Percentiles rank a stretch among this genome's conserved stretches.
Conservation (phyloP, 2,113 vertebrate species). For the Corythoichthys haematopterus region DNA sequence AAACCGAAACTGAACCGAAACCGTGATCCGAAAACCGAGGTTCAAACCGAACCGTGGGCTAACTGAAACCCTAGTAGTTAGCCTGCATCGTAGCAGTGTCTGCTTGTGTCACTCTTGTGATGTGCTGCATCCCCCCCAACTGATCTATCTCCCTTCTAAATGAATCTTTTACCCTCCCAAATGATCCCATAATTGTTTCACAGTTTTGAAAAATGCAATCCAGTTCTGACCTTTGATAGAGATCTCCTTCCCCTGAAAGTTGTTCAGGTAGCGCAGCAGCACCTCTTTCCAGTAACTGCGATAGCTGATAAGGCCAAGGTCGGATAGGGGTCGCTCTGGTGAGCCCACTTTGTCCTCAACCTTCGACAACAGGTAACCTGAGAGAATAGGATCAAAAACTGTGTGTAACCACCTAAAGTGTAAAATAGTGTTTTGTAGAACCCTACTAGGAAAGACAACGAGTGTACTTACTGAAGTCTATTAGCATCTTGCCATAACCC, state of each 20-base stretch:
- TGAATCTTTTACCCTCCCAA: no score
- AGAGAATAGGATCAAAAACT: not conserved
- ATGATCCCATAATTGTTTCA: not conserved
- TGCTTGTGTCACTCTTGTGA: no score
- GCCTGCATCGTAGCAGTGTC: no score
- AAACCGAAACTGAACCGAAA: no score
- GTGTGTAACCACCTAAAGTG: not conserved
- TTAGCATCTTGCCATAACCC: conserved; percentile 89
- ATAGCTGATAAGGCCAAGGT: conserved; percentile 85
- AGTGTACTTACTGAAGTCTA: conserved; percentile 85
- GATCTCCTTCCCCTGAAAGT: conserved; percentile 96
- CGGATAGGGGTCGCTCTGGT: conserved; percentile 84
- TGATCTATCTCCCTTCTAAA: no score
- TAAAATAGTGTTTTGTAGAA: not conserved
- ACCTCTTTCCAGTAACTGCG: conserved; percentile 95
- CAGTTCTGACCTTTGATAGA: conserved; percentile 87
- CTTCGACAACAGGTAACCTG: conserved; percentile 86
- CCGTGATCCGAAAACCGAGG: no score
- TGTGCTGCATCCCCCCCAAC: no score
- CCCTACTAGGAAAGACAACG: not conserved
- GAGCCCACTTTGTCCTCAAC: conserved; percentile 90
- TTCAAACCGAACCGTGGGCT: no score
- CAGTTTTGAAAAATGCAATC: not conserved
- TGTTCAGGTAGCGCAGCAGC: conserved; percentile 88
- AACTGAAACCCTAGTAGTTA: no score